Conservation (phyloP, 2,113 vertebrate genomes). For the Bujurquina vittata region DNA sequence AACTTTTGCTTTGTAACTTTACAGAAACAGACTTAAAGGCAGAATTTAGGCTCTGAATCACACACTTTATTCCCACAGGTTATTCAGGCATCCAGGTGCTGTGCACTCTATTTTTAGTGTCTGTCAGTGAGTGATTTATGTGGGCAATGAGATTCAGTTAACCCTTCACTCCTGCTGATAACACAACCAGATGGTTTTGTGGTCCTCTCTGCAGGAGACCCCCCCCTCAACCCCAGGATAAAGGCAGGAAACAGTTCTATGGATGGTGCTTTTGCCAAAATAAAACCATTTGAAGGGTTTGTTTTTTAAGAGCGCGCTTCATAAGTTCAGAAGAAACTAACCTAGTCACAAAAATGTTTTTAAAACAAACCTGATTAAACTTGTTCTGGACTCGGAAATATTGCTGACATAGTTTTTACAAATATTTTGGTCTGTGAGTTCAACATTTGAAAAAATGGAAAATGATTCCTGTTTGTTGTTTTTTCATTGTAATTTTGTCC, state of each 20-base stretch:
- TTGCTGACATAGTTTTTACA: too few species aligned
- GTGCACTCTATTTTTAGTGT: constrained; percentile 2
- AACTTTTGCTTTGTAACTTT: not conserved
- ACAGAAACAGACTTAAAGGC: not conserved
- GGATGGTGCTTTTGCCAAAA: not conserved
- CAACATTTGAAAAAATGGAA: too few species aligned
- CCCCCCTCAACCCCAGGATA: not conserved
- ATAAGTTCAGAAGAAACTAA: too few species aligned
- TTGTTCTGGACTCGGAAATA: too few species aligned
- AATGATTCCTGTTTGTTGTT: too few species aligned
- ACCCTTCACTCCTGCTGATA: not conserved
- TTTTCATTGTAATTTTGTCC: not conserved
- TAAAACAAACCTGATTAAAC: too few species aligned
- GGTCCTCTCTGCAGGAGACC: not conserved
- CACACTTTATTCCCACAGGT: not conserved
- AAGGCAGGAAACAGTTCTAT: not conserved
- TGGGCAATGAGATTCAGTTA: not conserved
- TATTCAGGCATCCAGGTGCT: not conserved
- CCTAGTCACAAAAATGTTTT: too few species aligned
- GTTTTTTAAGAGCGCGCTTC: not conserved
- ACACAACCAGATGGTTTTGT: not conserved
- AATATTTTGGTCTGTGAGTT: not conserved
- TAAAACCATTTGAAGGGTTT: not conserved
- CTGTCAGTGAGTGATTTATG: constrained; percentile 14
- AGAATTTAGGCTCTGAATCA: not conserved